These are phyloP conservation scores for Dicrurus megarhynchus DNA, from an alignment of 2,113 vertebrate species.

Conservation along the genomic window DNA sequence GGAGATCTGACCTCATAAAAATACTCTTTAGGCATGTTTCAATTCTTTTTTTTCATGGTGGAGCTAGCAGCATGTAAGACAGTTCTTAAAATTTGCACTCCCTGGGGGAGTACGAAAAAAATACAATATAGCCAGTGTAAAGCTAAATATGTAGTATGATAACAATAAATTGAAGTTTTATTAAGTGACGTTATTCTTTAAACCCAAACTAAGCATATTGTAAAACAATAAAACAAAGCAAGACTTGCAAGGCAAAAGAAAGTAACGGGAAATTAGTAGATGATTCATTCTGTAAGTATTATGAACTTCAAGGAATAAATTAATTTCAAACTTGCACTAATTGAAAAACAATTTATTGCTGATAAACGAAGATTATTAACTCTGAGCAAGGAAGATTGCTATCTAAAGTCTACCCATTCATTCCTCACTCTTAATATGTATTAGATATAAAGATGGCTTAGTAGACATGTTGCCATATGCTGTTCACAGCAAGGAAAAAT, in stretches of 20 bases:
- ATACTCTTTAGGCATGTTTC: not conserved
- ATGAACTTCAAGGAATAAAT: not conserved
- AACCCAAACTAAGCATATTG: not conserved
- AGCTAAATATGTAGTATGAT: not conserved
- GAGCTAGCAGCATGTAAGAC: not conserved
- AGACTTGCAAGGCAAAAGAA: not conserved
- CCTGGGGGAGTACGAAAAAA: not conserved
- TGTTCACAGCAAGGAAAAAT: not conserved
- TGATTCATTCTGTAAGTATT: not conserved
- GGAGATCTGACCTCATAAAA: not conserved
- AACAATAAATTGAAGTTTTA: not conserved
- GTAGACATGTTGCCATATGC: not conserved
- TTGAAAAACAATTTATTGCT: not conserved
- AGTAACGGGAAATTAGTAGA: not conserved
- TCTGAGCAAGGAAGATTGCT: not conserved
- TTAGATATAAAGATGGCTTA: not conserved
- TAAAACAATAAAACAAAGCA: not conserved
- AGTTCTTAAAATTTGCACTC: not conserved
- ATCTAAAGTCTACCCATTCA: not conserved
- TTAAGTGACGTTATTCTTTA: not conserved
- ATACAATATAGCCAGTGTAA: not conserved
- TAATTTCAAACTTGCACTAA: not conserved
- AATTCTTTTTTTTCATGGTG: not conserved
- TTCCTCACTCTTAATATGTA: not conserved
- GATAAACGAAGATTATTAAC: not conserved